Evolutionary conservation across 2,797 vertebrate genomes (phyloP), one percentile per base, ranked within the genome.

Genomic region (Labroides dimidiatus): DNA sequence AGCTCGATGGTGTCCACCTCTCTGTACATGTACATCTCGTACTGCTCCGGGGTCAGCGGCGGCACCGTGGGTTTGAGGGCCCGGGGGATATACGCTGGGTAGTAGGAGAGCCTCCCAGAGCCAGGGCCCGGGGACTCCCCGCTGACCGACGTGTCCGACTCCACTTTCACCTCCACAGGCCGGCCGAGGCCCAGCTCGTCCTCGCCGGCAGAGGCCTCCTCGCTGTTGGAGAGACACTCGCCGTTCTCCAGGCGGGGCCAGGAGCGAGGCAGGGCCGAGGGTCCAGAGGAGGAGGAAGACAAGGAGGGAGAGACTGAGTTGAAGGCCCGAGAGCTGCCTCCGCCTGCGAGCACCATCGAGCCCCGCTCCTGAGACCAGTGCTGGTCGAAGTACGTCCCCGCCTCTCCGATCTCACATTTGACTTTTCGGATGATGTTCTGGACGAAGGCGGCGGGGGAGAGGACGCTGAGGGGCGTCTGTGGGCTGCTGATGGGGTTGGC

Each of bases 341-440:
- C 91, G 9, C 69, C 57, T 0, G 51, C 39, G 64, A 64, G 75
- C 68, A 89, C 91, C 71, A 96, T 73, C 0, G 96, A 66, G 9
- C 90, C 95, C 0, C 96, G 93, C 82, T 98, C 97, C 0, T 96
- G 94, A 0, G 97, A 97, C 98, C 98, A 99, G 91, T 99, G 98
- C 88, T 99, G 97, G 85, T 99, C 97, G 0, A 99, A 99, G 86
- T 97, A 99, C 45, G 96, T 93, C 56, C 98, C 96, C 0, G 95
- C 96, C 0, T 99, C 97, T 0, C 97, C 98, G 0, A 99, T 99
- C 90, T 99, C 98, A 0, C 97, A 96, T 87, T 99, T 99, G 72
- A 99, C 98, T 88, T 98, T 98, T 3, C 96, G 96, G 87, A 99
- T 99, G 85, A 99, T 99, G 92, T 95, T 99, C 89, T 99, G 98